Evolutionary conservation across 1,140 invertebrate genomes (phyloP), one percentile per base, ranked within the genome.

Genomic region (Drosophila insularis): DNA sequence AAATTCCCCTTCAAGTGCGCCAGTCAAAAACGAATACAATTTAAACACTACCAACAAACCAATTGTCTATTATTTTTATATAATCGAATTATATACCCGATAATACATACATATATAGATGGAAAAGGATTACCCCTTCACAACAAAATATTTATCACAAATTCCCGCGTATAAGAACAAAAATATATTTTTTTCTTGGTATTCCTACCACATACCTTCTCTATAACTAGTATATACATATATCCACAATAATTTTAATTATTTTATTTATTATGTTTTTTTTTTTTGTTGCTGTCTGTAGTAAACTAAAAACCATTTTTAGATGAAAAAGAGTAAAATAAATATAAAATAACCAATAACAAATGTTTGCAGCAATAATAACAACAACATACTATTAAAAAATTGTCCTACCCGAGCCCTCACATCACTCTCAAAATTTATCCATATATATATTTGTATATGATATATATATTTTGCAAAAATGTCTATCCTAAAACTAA

Each of bases 371-470:
- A 56, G 39, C 74, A 74, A 80, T 43, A 60, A 32, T 39, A 56
- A 75, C 53, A 65, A 59, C 21, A 71, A 67, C 82, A 89, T 80
- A 89, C 79, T 82, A 40, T 72, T 80, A 68, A 65, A 89, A 71
- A 68, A 82, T 72, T 77, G 74, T 81, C 85, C 85, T 89, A 85
- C 85, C 89, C 85, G 89, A 90, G 80, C 89, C 89, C 89, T 90
- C 81, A 86, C 87, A 86, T 82, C 60, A 76, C 56, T 75, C 67
- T 80, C 32, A 66, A 61, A 62, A 46, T 63, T 19, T 67, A 40
- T 81, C 50, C 60, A 80, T 66, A 72, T 70, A 76, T 63, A 64
- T 73, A 56, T 50, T 2, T 17, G 8, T 19, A 50, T 19, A 21
- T 46, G 17, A 68, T 68, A 69, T 79, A 70, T 80, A 43, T n/a